phyloP scores from a whole-genome alignment of 2,797 vertebrate genomes.

The Gastrophryne carolinensis region DNA sequence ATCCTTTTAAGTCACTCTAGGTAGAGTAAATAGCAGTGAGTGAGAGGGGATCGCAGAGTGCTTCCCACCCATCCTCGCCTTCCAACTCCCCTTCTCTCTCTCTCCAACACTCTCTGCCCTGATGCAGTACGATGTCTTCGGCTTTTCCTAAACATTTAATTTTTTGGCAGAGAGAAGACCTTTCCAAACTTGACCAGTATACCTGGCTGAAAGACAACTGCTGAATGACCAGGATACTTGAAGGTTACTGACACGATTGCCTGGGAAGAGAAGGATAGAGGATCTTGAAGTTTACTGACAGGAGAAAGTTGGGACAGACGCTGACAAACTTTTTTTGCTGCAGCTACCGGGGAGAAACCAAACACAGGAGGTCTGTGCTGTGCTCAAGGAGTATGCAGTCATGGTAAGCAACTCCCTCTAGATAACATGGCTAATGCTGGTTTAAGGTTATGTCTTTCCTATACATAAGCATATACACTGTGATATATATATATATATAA shows the following conservation, averaged over 20 bases:
- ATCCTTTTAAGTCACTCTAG: constrained; percentile 40
- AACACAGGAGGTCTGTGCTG: constrained; percentile 72
- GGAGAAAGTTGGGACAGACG: constrained; percentile 52
- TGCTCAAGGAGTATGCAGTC: constrained; percentile 76
- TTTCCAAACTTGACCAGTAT: constrained; percentile 13
- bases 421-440: neutral
- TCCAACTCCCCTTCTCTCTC: constrained; percentile 41
- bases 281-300: constrained; percentile 3
- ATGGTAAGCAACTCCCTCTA: constrained; percentile 68
- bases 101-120: constrained; percentile 1
- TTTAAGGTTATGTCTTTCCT: neutral
- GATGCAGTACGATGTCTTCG: constrained; percentile 39
- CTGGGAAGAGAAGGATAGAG: constrained; percentile 38
- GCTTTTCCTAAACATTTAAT: neutral
- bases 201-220: constrained; percentile 13
- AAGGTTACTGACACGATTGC: constrained; percentile 29
- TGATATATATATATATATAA: neutral
- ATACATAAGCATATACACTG: neutral
- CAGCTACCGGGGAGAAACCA: constrained; percentile 70
- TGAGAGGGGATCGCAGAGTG: constrained; percentile 2
- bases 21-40: constrained; percentile 9
- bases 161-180: constrained; percentile 1
- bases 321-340: constrained; percentile 45
- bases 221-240: constrained; percentile 24
- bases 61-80: constrained; percentile 29